These are phyloP conservation scores for Euura saliciscinereae DNA, from an alignment of 1,140 invertebrate species.

Conservation along the genomic window DNA sequence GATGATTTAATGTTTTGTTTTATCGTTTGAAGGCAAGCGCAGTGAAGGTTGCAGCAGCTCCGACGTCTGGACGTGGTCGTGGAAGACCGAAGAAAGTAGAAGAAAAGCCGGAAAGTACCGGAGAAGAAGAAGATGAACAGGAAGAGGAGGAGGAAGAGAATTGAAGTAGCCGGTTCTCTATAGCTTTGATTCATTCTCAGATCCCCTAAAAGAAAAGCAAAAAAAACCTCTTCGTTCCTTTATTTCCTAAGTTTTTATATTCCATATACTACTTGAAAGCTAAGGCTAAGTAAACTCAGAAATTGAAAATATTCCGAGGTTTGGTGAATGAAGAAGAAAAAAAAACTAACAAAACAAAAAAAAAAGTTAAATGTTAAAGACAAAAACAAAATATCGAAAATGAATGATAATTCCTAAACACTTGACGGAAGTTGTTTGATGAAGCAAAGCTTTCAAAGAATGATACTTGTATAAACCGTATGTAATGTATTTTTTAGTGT, in stretches of 20 bases:
- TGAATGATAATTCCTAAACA: conserved; percentile 2
- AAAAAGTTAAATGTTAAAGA: conserved; percentile 19
- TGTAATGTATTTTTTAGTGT: conserved; percentile 5
- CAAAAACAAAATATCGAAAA: conserved; percentile 16
- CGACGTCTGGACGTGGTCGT: conserved; percentile 50
- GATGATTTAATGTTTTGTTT: no score
- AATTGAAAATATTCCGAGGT: conserved; percentile 6
- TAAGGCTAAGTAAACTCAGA: conserved; percentile 16
- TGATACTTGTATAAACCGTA: conserved; percentile 3
- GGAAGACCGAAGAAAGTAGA: conserved; percentile 60
- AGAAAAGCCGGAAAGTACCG: conserved; percentile 59
- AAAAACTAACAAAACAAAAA: conserved; percentile 25
- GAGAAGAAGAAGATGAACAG: conserved; percentile 58
- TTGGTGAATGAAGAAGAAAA: conserved; percentile 24
- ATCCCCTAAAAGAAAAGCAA: not conserved
- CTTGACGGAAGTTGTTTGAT: conserved; percentile 11
- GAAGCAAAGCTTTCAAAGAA: conserved; percentile 3
- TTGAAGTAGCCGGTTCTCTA: not conserved
- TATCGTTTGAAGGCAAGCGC: conserved; percentile 34
- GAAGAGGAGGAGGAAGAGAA: conserved; percentile 58
- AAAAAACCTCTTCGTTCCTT: conserved; percentile 10
- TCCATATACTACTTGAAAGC: conserved; percentile 9
- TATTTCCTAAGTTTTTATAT: not conserved
- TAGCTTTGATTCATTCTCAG: not conserved
- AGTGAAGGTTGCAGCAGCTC: conserved; percentile 39